Evolutionary conservation across 2,113 vertebrate genomes (phyloP).

Genomic region (Phrynocephalus versicolor): DNA sequence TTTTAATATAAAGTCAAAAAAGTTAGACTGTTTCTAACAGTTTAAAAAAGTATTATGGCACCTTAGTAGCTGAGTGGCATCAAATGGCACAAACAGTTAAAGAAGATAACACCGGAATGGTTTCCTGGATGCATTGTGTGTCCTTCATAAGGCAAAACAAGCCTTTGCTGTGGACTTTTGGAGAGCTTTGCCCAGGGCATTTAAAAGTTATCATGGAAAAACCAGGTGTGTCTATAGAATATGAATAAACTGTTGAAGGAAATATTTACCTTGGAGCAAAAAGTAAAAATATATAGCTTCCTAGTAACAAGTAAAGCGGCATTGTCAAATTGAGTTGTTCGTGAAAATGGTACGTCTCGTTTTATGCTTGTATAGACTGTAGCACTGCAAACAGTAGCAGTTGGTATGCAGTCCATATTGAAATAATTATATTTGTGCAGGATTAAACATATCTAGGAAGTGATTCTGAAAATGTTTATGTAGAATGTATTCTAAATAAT

Average conservation of each 20-base stretch:
- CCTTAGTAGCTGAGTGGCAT: background rate
- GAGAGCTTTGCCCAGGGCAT: background rate
- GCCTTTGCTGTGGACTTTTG: background rate
- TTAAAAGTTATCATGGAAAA: background rate
- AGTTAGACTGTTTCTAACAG: background rate
- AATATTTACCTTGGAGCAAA: background rate
- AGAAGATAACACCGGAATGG: background rate
- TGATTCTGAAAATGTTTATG: background rate
- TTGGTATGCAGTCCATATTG: background rate
- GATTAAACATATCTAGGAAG: background rate
- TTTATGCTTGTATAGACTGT: background rate
- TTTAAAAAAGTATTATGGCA: background rate
- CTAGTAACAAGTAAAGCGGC: background rate
- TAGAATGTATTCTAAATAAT: background rate
- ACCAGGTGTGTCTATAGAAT: background rate
- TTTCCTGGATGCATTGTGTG: conserved; percentile 1
- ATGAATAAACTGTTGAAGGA: background rate
- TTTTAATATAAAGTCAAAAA: background rate
- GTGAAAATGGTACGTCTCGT: background rate
- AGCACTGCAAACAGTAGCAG: background rate
- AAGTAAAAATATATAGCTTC: background rate
- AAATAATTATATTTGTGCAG: background rate
- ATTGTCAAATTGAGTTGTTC: background rate
- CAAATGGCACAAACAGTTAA: background rate
- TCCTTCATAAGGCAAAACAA: background rate